Evolutionary conservation across 1,140 invertebrate species (phyloP).

Genomic region (Papilio glaucus): DNA sequence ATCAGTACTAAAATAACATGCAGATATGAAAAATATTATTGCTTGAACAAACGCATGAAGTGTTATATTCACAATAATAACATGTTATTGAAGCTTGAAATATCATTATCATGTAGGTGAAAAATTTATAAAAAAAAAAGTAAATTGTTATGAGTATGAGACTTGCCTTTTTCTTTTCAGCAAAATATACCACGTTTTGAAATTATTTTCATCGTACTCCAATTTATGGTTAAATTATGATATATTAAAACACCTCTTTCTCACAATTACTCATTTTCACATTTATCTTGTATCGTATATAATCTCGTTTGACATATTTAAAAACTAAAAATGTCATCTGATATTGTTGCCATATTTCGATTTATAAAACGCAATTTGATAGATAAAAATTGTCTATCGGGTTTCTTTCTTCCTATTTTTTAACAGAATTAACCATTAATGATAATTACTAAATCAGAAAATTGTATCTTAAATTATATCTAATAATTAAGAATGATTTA

Average conservation of each 20-base stretch:
- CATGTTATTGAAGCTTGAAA: slow-evolving; percentile 14
- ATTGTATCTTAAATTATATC: too few relatives aligned
- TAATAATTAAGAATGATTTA: too few relatives aligned
- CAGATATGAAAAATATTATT: background rate
- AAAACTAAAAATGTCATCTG: slow-evolving; percentile 12
- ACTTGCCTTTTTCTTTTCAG: background rate
- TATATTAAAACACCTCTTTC: background rate
- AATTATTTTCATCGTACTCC: slow-evolving; percentile 10
- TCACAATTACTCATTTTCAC: slow-evolving; percentile 12
- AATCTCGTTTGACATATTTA: slow-evolving; percentile 14
- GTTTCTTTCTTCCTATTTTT: background rate
- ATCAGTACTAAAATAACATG: background rate
- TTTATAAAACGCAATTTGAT: background rate
- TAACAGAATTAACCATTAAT: too few relatives aligned
- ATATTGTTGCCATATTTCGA: background rate
- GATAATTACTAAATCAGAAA: too few relatives aligned
- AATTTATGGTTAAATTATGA: slow-evolving; percentile 6
- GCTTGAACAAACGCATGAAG: background rate
- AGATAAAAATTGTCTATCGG: background rate
- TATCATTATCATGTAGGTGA: background rate
- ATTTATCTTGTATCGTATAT: slow-evolving; percentile 4
- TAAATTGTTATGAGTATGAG: background rate
- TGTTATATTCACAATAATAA: slow-evolving; percentile 18
- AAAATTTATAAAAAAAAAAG: background rate
- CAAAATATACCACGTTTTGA: background rate